These are phyloP conservation scores for Pelusios castaneus DNA, from an alignment of 2,113 vertebrate genomes.

Conservation along the genomic window DNA sequence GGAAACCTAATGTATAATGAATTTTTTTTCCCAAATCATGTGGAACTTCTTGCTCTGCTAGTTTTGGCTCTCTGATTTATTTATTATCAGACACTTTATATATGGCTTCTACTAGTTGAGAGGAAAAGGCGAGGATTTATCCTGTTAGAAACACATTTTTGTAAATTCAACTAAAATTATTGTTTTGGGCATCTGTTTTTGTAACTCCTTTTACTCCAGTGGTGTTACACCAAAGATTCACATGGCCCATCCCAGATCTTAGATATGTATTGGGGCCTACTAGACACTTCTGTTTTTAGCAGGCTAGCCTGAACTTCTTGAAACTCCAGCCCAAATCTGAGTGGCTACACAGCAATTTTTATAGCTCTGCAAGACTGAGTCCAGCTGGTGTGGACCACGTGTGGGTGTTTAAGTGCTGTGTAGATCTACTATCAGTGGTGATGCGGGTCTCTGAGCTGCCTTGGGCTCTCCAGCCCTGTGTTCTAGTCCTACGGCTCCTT, in stretches of 20 bases:
- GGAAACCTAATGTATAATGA: background rate
- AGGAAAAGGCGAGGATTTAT: background rate
- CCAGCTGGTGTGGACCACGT: no score
- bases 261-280: background rate
- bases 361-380: background rate
- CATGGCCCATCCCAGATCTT: background rate
- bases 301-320: background rate
- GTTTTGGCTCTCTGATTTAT: background rate
- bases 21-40: background rate
- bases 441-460: background rate
- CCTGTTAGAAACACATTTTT: background rate
- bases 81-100: background rate
- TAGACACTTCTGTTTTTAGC: background rate
- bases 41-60: background rate
- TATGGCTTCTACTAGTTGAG: background rate
- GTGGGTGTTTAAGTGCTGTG: background rate
- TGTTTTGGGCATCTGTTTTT: background rate
- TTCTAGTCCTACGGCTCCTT: background rate
- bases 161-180: background rate
- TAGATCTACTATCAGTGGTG: background rate
- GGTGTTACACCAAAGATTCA: background rate
- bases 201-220: background rate
- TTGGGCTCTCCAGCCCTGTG: background rate
- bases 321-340: background rate
- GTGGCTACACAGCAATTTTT: background rate